These are phyloP conservation scores for Amphipoea lucens DNA, from an alignment of 2,888 invertebrate genomes.

Conservation along the genomic window DNA sequence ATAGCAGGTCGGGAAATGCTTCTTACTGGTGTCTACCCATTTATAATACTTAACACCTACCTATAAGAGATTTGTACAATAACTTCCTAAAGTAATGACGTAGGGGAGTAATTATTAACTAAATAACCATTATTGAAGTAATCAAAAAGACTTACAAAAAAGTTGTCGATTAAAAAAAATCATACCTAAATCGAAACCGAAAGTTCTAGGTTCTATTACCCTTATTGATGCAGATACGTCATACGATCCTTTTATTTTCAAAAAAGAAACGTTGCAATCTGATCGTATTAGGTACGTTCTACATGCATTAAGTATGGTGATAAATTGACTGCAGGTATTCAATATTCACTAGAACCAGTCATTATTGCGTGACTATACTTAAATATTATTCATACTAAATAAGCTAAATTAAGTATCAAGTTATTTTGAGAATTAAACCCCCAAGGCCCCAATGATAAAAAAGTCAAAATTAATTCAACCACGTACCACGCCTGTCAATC, in stretches of 20 bases:
- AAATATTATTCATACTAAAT: not conserved
- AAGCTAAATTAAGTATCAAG: no score
- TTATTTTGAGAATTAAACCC: not conserved
- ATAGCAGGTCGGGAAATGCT: not conserved
- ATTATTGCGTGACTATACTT: not conserved
- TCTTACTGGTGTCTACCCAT: not conserved
- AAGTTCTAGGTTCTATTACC: not conserved
- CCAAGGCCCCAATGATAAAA: not conserved
- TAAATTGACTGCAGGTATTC: not conserved
- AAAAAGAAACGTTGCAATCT: not conserved
- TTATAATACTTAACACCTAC: not conserved
- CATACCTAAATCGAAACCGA: not conserved
- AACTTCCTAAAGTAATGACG: not conserved
- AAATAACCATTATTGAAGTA: not conserved
- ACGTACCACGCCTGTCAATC: not conserved
- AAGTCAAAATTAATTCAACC: not conserved
- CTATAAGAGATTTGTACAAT: not conserved
- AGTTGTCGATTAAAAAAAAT: not conserved
- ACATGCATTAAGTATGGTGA: not conserved
- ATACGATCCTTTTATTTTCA: no score
- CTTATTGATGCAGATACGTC: no score
- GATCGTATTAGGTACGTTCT: not conserved
- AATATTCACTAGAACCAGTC: not conserved
- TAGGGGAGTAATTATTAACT: not conserved
- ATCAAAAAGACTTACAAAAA: not conserved